These are phyloP conservation scores for Formica exsecta DNA, from an alignment of 1,140 invertebrate genomes.

Conservation along the genomic window DNA sequence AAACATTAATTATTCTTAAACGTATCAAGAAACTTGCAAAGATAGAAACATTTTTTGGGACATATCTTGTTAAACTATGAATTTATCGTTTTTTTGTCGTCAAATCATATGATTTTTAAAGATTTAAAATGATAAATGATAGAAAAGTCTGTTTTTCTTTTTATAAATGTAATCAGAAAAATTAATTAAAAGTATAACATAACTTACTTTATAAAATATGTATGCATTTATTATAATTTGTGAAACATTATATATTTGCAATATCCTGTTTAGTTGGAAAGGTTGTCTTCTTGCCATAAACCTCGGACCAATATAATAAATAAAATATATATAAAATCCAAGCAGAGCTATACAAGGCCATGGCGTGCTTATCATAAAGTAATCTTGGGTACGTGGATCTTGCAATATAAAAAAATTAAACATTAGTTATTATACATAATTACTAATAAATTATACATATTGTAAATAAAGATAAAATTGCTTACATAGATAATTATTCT, in stretches of 20 bases:
- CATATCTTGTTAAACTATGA: background rate
- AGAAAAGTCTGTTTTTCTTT: background rate
- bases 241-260: conserved; percentile 92
- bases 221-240: conserved; percentile 90
- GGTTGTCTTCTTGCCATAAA: conserved; percentile 92
- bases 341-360: conserved; percentile 88
- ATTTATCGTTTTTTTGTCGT: background rate
- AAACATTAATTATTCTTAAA: background rate
- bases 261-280: conserved; percentile 90
- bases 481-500: background rate
- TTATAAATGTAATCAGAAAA: background rate
- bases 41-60: background rate
- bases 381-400: conserved; percentile 89
- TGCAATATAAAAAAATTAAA: conserved; percentile 18
- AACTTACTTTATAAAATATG: conserved; percentile 89
- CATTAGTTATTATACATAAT: background rate
- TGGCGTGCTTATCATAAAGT: conserved; percentile 88
- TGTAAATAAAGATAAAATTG: background rate
- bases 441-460: conserved; percentile 8
- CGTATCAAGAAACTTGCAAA: background rate
- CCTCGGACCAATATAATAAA: conserved; percentile 89
- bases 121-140: background rate
- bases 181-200: conserved; percentile 11
- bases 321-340: conserved; percentile 89
- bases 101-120: background rate